Evolutionary conservation across 2,113 vertebrate genomes (phyloP), one percentile per base, ranked within the genome.

Genomic region (Morone saxatilis): DNA sequence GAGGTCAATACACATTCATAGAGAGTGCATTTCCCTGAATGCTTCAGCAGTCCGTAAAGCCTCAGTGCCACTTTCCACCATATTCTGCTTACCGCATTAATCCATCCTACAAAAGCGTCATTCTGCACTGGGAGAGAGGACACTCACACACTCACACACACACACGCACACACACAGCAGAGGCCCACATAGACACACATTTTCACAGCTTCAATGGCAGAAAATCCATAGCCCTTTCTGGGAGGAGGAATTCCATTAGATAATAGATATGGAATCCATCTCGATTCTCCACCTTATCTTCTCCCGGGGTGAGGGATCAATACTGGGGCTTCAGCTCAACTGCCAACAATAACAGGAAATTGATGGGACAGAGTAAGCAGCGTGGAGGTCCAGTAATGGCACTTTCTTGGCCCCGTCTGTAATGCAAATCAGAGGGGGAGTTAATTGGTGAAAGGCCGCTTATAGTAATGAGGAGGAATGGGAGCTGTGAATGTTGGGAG

Each of bases 231-330:
- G 89, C 84, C 86, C 91, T 95, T 95, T 96, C 95, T 94, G 86
- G 93, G 94, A 95, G 95, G 94, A 95, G 95, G 94, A 95, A 95
- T 96, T 95, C 95, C 95, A 96, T 96, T 96, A 96, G 95, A 96
- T 96, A 96, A 96, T 95, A 95, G 95, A 96, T 96, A 96, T 96
- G 93, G 94, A 96, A 96, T 96, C 95, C 95, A 96, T 96, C 94
- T 96, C 91, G 95, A 95, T 95, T 95, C 95, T 89, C 93, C 94
- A 95, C 93, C 95, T 95, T 95, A 95, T 95, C 95, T 96, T 95
- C 93, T 95, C 92, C 92, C 62, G 59, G 92, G 91, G 93, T 93
- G 93, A 92, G 77, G 93, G 94, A 96, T 96, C 96, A 90, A 96
- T 96, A 94, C 84, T 79, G 80, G 92, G 94, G 91, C 92, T 92